Percentiles rank a stretch among this genome's conserved stretches.
These are phyloP conservation scores for Hedya salicella DNA, from an alignment of 2,888 invertebrate genomes.

Conservation along the genomic window DNA sequence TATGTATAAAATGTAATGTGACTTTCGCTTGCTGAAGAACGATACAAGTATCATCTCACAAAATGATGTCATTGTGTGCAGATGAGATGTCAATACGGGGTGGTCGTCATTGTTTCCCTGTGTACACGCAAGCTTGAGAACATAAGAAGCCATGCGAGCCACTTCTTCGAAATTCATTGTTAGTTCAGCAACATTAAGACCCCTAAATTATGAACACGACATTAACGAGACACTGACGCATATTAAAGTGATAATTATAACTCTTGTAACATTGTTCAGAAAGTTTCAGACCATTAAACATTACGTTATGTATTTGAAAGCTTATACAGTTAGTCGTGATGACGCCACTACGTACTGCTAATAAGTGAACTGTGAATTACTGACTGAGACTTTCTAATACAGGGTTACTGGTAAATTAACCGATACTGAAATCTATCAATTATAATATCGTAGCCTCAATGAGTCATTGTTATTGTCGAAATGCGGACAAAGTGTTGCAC, in stretches of 20 bases:
- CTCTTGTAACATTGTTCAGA: constrained; percentile 32
- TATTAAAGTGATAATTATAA: constrained; percentile 20
- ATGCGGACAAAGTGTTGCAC: constrained; percentile 68
- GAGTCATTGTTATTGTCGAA: constrained; percentile 59
- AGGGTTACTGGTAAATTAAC: neutral
- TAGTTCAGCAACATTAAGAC: constrained; percentile 38
- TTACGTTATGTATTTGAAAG: constrained; percentile 48
- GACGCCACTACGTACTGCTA: constrained; percentile 14
- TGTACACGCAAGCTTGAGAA: constrained; percentile 50
- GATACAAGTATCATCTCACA: constrained; percentile 55
- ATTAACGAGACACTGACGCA: constrained; percentile 36
- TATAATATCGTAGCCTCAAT: constrained; percentile 47
- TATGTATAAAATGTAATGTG: constrained; percentile 61
- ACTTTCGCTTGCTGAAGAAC: constrained; percentile 72
- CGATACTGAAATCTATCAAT: too few species aligned
- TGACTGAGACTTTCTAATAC: constrained; percentile 27
- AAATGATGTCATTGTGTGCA: constrained; percentile 71
- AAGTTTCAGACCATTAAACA: constrained; percentile 32
- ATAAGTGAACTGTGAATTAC: constrained; percentile 9
- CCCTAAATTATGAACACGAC: constrained; percentile 41
- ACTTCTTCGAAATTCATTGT: constrained; percentile 54
- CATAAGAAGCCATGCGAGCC: constrained; percentile 52
- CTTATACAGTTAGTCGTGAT: constrained; percentile 37
- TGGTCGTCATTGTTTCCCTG: constrained; percentile 52
- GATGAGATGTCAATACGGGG: constrained; percentile 59